Evolutionary conservation across 2,797 vertebrate genomes (phyloP).

Genomic region (Semotilus atromaculatus): DNA sequence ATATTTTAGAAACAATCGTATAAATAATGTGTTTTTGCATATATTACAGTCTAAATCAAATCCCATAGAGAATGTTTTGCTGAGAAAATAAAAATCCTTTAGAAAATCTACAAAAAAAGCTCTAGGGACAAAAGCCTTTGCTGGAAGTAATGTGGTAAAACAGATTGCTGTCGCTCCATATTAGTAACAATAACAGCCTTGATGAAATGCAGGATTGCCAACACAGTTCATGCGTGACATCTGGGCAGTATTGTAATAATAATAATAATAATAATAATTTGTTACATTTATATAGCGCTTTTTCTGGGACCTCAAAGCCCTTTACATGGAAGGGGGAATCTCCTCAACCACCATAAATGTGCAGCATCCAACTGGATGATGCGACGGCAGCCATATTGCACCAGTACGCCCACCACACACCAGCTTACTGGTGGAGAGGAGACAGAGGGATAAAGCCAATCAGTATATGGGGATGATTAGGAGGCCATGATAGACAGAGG

Average conservation of each 20-base stretch:
- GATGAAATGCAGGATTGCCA: neutral
- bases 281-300: too few species aligned
- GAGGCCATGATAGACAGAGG: too few species aligned
- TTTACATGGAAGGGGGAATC: too few species aligned
- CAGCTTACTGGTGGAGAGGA: too few species aligned
- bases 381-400: too few species aligned
- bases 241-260: neutral
- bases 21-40: neutral
- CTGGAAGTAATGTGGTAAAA: slow-evolving; percentile 3
- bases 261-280: too few species aligned
- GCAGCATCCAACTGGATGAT: too few species aligned
- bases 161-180: neutral
- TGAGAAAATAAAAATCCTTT: neutral
- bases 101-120: neutral
- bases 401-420: too few species aligned
- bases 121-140: slow-evolving; percentile 2
- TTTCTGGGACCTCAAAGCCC: too few species aligned
- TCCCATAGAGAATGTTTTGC: neutral
- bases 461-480: too few species aligned
- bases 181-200: neutral
- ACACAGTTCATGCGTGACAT: neutral
- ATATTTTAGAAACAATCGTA: neutral
- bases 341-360: too few species aligned
- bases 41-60: neutral
- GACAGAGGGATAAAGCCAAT: too few species aligned